phyloP scores from a whole-genome alignment of 2,888 invertebrate genomes.

The Helicoverpa assulta region DNA sequence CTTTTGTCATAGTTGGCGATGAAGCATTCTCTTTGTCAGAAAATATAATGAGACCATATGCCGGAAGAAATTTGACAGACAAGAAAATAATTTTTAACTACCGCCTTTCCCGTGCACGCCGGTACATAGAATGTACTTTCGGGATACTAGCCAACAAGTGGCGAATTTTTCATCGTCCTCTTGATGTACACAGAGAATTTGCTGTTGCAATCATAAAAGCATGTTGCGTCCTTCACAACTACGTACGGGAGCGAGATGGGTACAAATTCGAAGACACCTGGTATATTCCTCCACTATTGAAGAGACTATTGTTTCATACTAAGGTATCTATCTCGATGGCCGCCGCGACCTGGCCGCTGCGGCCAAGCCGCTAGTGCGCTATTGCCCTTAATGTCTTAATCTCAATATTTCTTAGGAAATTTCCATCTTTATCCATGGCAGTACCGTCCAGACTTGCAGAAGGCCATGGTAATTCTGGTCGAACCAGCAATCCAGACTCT shows the following conservation, averaged over 20 bases:
- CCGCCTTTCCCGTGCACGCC: slow-evolving; percentile 55
- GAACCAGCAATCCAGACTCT: too few relatives aligned
- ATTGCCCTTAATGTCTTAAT: too few relatives aligned
- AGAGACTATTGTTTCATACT: too few relatives aligned
- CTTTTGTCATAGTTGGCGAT: slow-evolving; percentile 48
- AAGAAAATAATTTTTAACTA: slow-evolving; percentile 56
- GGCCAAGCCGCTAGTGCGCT: too few relatives aligned
- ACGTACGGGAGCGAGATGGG: slow-evolving; percentile 54
- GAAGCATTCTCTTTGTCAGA: slow-evolving; percentile 43
- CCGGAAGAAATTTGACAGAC: slow-evolving; percentile 33
- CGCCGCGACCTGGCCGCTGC: too few relatives aligned
- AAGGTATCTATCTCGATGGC: too few relatives aligned
- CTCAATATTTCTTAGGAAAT: too few relatives aligned
- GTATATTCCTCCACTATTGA: slow-evolving; percentile 56
- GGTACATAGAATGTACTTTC: slow-evolving; percentile 60
- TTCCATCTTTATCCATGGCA: too few relatives aligned
- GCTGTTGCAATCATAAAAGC: slow-evolving; percentile 41
- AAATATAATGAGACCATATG: slow-evolving; percentile 45
- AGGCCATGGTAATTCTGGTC: too few relatives aligned
- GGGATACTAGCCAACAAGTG: slow-evolving; percentile 60
- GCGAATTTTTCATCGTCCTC: slow-evolving; percentile 55
- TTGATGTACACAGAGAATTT: slow-evolving; percentile 50
- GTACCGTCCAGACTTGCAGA: too few relatives aligned
- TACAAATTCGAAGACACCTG: slow-evolving; percentile 55
- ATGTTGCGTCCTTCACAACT: slow-evolving; percentile 52